phyloP scores from a whole-genome alignment of 2,113 vertebrate species.

The Okapia johnstoni region DNA sequence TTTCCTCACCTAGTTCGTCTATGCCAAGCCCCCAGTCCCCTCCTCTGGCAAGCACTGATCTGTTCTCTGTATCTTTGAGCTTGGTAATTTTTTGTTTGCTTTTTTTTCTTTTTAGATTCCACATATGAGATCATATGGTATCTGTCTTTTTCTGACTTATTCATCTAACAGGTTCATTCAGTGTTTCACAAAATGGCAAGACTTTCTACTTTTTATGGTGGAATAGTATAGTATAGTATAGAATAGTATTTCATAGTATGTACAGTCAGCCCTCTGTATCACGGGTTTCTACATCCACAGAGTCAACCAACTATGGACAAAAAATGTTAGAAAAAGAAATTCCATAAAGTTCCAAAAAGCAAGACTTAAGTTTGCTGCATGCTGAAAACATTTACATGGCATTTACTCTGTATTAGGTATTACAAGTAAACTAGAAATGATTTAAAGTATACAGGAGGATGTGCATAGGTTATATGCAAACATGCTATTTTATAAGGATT shows the following conservation, averaged over 20 bases:
- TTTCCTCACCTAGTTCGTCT: background rate
- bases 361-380: background rate
- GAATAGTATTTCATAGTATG: background rate
- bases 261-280: background rate
- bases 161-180: background rate
- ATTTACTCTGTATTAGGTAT: background rate
- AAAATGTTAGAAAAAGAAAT: background rate
- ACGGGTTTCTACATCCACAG: background rate
- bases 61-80: background rate
- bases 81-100: background rate
- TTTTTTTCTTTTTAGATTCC: background rate
- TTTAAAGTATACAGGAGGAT: background rate
- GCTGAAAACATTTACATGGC: background rate
- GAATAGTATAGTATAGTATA: background rate
- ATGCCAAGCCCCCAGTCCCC: background rate
- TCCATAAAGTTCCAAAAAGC: background rate
- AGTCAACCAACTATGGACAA: background rate
- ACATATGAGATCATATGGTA: background rate
- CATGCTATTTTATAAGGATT: background rate
- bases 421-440: background rate
- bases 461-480: background rate
- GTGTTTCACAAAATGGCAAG: background rate
- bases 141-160: background rate
- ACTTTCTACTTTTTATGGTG: background rate
- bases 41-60: background rate